Conservation (phyloP, 2,113 vertebrate genomes). For the Elachura formosa region DNA sequence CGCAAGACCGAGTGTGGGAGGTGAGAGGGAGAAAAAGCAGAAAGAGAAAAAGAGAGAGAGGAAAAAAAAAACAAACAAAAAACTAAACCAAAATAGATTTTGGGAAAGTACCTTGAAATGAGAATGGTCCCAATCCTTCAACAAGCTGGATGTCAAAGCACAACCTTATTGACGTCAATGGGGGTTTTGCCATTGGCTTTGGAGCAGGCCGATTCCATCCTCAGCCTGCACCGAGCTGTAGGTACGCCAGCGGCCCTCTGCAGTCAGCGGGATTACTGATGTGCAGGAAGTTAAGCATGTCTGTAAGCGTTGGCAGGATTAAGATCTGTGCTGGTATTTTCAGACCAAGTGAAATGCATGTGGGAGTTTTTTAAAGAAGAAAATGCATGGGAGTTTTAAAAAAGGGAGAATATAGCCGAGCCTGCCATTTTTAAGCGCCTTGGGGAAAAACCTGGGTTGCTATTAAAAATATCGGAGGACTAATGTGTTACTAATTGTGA, state of each 20-base stretch:
- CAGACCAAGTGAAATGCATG: conserved; percentile 58
- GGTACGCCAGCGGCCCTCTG: not conserved
- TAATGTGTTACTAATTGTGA: conserved; percentile 68
- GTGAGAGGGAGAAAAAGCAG: conserved; percentile 4
- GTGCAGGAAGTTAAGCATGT: conserved; percentile 41
- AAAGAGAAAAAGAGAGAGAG: not conserved
- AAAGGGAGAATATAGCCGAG: conserved; percentile 3
- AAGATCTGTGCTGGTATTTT: conserved; percentile 56
- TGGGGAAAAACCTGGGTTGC: conserved; percentile 54
- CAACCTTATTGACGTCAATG: not conserved
- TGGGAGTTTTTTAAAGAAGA: conserved; percentile 59
- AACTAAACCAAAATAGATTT: not conserved
- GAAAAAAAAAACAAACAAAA: not conserved
- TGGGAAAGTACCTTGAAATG: conserved; percentile 30
- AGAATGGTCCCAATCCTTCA: conserved; percentile 25
- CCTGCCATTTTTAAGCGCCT: conserved; percentile 43
- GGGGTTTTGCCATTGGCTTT: not conserved
- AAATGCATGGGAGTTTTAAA: conserved; percentile 41
- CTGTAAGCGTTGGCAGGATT: conserved; percentile 58
- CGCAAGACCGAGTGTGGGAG: conserved; percentile 1
- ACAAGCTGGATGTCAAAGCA: not conserved
- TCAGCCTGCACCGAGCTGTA: not conserved
- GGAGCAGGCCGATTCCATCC: not conserved
- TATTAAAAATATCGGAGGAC: conserved; percentile 56
- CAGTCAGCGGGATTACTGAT: conserved; percentile 19